Base-by-base conservation (phyloP, 2,888 invertebrate species). In the Phengaris arion region DNA sequence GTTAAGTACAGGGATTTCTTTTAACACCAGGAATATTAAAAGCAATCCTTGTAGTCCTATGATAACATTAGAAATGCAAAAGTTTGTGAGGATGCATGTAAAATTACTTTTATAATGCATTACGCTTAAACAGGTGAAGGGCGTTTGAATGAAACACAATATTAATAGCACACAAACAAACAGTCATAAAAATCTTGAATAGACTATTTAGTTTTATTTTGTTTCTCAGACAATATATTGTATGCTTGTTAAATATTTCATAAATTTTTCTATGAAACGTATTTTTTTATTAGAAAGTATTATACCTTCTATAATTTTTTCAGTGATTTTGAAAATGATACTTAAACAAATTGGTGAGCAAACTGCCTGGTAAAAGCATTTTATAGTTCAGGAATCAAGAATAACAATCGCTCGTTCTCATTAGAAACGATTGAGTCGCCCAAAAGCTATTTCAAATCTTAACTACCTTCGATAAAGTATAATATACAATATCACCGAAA, bases 351-450 rank as follows among this genome's bases (percentile, higher is more conserved):
- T 64, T 7, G 13, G 2, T 10, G 2, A 45, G 64, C 12, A 64
- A 64, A 45, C 64, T 35, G 22, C 15, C 10, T 35, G 13, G 12
- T 2, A 64, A 45, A 64, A 64, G 64, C 35, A 64, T 64, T 10
- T 12, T 9, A 64, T 6, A 64, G 35, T 64, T 64, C 64, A 45
- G 64, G 13, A 64, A 64, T 64, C 64, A 64, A 12, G 13, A 64
- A 86, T 84, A 85, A 89, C 87, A 74, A 77, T 87, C 87, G 87
- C 87, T 85, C 82, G 83, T 82, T 88, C 86, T 85, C 85, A 85
- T 90, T 90, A 89, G 85, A 86, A 81, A 85, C 81, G 83, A 83
- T 79, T 80, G 80, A 83, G 81, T 85, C 84, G 81, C 83, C 78
- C 82, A 81, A 80, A 83, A 45, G 12, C 6, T 1, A 64, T 12